phyloP scores from a whole-genome alignment of 2,888 invertebrate species.

The Agriopis aurantiaria region DNA sequence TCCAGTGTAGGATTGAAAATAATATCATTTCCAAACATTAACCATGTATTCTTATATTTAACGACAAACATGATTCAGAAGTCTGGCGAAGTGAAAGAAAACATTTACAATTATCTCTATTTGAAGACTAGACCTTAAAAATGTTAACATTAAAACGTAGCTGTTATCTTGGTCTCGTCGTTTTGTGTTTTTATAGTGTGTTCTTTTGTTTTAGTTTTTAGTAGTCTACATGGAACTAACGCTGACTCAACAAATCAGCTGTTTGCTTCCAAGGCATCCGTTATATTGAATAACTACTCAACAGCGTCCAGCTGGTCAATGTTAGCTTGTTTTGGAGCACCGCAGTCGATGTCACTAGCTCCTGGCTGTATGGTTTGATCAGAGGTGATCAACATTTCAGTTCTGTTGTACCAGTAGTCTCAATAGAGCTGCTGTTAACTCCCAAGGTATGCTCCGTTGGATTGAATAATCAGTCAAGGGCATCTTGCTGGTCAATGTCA shows the following conservation, averaged over 20 bases:
- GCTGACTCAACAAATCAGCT: background rate
- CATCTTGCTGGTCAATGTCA: conserved; percentile 58
- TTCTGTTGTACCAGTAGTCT: background rate
- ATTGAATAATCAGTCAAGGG: conserved; percentile 40
- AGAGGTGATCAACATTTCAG: no score
- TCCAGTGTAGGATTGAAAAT: no score
- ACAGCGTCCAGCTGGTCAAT: conserved; percentile 55
- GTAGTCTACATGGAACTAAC: background rate
- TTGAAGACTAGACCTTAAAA: background rate
- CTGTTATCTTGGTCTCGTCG: background rate
- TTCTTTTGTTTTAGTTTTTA: no score
- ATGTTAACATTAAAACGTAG: background rate
- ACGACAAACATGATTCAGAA: background rate
- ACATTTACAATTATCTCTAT: background rate
- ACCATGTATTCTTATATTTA: no score
- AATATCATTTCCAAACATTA: no score
- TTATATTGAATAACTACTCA: conserved; percentile 34
- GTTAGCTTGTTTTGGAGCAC: conserved; percentile 62
- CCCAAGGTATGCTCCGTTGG: background rate
- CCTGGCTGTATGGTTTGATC: no score
- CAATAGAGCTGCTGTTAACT: background rate
- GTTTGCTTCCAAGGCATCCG: background rate
- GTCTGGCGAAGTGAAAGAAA: background rate
- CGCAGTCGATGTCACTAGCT: conserved; percentile 56
- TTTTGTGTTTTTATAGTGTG: background rate